A percentile compares a stretch with the other conserved stretches of the same genome.
Evolutionary conservation across 2,113 vertebrate species (phyloP).

Genomic region (Bubalus kerabau): DNA sequence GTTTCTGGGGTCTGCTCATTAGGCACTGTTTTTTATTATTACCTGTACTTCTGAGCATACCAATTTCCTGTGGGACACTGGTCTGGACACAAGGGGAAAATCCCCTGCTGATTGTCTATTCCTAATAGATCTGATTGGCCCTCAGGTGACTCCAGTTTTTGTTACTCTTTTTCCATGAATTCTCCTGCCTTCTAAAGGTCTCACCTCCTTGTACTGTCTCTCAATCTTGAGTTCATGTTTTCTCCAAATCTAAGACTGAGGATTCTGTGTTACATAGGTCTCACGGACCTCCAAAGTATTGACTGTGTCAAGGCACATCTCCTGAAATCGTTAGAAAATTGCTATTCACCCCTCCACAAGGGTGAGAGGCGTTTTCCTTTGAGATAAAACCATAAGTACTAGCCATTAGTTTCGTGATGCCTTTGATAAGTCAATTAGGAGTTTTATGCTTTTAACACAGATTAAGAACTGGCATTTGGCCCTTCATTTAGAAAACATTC

Average conservation of each 20-base stretch:
- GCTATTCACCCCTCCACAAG: background rate
- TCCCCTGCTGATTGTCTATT: background rate
- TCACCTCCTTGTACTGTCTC: background rate
- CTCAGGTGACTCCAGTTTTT: background rate
- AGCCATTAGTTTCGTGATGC: background rate
- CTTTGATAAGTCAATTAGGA: background rate
- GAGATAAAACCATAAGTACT: background rate
- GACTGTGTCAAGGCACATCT: background rate
- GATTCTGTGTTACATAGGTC: background rate
- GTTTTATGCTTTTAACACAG: background rate
- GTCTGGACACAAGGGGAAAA: background rate
- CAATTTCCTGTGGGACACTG: background rate
- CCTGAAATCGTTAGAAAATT: background rate
- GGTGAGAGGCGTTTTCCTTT: background rate
- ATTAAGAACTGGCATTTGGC: no score
- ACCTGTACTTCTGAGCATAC: background rate
- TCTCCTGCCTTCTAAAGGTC: background rate
- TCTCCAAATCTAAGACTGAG: background rate
- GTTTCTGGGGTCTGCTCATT: background rate
- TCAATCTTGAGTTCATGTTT: background rate
- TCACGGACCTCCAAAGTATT: background rate
- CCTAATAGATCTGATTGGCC: background rate
- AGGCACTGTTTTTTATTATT: background rate
- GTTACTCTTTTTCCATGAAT: background rate
- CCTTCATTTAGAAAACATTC: no score